A percentile compares a stretch with the other conserved stretches of the same genome.
These are phyloP conservation scores for Ochropacha duplaris DNA, from an alignment of 2,888 invertebrate genomes.

Conservation along the genomic window DNA sequence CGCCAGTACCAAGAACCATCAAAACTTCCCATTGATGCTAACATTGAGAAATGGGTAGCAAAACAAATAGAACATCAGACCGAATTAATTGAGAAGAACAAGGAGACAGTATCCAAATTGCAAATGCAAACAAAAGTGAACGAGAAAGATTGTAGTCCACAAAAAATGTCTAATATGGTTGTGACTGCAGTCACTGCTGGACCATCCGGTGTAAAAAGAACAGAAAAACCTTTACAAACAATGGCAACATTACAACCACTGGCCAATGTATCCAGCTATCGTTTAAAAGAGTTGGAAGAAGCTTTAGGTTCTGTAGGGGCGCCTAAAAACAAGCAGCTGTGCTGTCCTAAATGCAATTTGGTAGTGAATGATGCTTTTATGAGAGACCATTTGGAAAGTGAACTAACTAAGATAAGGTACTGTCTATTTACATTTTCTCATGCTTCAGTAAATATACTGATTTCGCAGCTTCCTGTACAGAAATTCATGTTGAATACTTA, in stretches of 20 bases:
- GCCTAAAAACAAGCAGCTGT: slow-evolving; percentile 40
- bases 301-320: slow-evolving; percentile 60
- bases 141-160: slow-evolving; percentile 3
- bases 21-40: slow-evolving; percentile 62
- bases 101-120: slow-evolving; percentile 47
- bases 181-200: slow-evolving; percentile 8
- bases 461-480: not conserved
- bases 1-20: slow-evolving; percentile 53
- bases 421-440: slow-evolving; percentile 5
- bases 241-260: not conserved
- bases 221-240: not conserved
- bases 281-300: slow-evolving; percentile 43
- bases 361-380: slow-evolving; percentile 42
- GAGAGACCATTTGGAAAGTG: slow-evolving; percentile 64
- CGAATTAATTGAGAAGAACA: slow-evolving; percentile 45
- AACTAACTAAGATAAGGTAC: slow-evolving; percentile 70
- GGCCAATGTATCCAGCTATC: slow-evolving; percentile 2
- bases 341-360: slow-evolving; percentile 63
- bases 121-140: slow-evolving; percentile 20
- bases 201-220: slow-evolving; percentile 2
- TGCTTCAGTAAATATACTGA: not conserved
- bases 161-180: too few relatives aligned
- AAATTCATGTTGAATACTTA: not conserved
- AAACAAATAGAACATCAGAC: slow-evolving; percentile 57
- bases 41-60: slow-evolving; percentile 81